Evolutionary conservation across 2,888 invertebrate genomes (phyloP).

Genomic region (Tipula helvola): DNA sequence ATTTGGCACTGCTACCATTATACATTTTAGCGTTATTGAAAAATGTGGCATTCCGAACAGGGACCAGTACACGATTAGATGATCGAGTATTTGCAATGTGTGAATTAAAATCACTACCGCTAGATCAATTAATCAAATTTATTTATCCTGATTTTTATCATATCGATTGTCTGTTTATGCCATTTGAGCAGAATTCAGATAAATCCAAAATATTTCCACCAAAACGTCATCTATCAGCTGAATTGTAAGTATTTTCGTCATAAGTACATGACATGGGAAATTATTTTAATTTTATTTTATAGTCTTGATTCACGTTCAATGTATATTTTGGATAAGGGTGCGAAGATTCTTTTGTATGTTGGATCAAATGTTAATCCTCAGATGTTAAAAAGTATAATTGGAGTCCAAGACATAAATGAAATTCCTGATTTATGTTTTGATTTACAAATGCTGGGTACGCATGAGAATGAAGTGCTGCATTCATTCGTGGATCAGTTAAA

Average conservation of each 20-base stretch:
- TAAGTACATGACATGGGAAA: background rate
- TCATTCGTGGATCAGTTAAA: conserved; percentile 73
- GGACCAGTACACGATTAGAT: conserved; percentile 79
- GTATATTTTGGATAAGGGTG: conserved; percentile 83
- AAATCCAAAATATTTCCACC: conserved; percentile 40
- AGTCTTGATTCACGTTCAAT: conserved; percentile 74
- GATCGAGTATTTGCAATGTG: conserved; percentile 90
- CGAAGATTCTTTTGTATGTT: conserved; percentile 68
- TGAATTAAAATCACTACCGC: conserved; percentile 78
- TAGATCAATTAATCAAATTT: conserved; percentile 63
- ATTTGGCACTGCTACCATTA: conserved; percentile 72
- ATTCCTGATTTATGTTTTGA: conserved; percentile 66
- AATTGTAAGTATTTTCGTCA: conserved; percentile 39
- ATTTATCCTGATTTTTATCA: conserved; percentile 91
- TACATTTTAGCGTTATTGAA: conserved; percentile 84
- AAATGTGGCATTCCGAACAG: conserved; percentile 77
- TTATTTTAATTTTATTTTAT: conserved; percentile 31
- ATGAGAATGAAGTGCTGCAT: conserved; percentile 60
- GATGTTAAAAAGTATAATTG: conserved; percentile 67
- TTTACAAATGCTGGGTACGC: conserved; percentile 64
- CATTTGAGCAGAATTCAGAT: conserved; percentile 27
- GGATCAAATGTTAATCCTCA: conserved; percentile 63
- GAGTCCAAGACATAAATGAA: conserved; percentile 56
- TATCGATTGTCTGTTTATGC: conserved; percentile 44
- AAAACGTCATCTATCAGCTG: conserved; percentile 72